Percentiles rank a stretch among this genome's conserved stretches.
Conservation (phyloP, 1,140 invertebrate genomes). For the Marisa cornuarietis region DNA sequence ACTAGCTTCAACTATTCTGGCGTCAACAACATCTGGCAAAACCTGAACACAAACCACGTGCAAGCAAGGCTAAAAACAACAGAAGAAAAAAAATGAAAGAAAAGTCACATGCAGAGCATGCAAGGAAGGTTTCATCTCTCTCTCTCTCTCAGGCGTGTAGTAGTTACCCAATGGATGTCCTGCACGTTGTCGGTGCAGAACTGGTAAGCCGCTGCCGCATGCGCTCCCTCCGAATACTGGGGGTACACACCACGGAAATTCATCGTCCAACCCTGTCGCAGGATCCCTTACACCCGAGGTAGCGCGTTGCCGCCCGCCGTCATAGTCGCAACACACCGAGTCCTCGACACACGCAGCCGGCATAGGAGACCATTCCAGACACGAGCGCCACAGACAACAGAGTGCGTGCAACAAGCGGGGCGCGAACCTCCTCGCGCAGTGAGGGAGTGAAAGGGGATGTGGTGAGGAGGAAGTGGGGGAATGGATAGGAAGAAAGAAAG, state of each 20-base stretch:
- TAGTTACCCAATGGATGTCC: slow-evolving; percentile 18
- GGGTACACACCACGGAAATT: slow-evolving; percentile 1
- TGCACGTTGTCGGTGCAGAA: slow-evolving; percentile 20
- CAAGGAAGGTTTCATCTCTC: not conserved
- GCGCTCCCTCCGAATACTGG: not conserved
- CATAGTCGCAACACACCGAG: not conserved
- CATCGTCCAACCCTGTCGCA: not conserved
- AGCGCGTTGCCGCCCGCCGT: not conserved
- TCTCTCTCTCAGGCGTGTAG: no score
- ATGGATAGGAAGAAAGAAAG: not conserved
- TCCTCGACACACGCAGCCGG: not conserved
- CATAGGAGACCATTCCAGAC: not conserved
- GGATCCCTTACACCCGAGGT: not conserved
- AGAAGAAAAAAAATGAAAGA: not conserved
- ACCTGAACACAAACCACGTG: not conserved
- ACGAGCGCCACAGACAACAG: not conserved
- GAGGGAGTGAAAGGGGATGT: not conserved
- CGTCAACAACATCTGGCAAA: not conserved
- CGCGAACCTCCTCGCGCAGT: not conserved
- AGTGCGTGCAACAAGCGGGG: not conserved
- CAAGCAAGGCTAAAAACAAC: not conserved
- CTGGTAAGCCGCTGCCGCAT: slow-evolving; percentile 15
- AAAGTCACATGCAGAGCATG: not conserved
- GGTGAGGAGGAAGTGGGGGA: not conserved
- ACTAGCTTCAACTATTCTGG: not conserved